These are phyloP conservation scores for Calliopsis andreniformis DNA, from an alignment of 1,140 invertebrate species.

Conservation along the genomic window DNA sequence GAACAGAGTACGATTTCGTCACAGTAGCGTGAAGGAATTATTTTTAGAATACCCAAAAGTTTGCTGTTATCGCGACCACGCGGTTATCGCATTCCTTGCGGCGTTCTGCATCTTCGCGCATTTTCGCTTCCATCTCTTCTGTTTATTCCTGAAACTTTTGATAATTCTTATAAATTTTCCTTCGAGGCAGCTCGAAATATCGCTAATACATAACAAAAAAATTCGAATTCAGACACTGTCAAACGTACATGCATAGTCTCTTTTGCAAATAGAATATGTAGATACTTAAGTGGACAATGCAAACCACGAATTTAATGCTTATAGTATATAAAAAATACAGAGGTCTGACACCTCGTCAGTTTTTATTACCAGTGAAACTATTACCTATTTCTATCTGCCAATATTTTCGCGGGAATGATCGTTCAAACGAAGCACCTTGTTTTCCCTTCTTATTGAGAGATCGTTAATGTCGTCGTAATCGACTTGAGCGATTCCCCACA, in stretches of 20 bases:
- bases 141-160: too few relatives aligned
- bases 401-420: conserved; percentile 9
- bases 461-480: background rate
- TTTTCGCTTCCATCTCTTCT: background rate
- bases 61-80: conserved; percentile 46
- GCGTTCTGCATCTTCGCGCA: conserved; percentile 32
- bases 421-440: background rate
- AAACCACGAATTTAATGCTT: too few relatives aligned
- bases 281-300: too few relatives aligned
- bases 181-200: too few relatives aligned
- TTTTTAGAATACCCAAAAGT: conserved; percentile 54
- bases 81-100: conserved; percentile 41
- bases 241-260: too few relatives aligned
- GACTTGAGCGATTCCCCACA: background rate
- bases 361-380: too few relatives aligned
- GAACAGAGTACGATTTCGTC: conserved; percentile 34
- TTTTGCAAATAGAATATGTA: too few relatives aligned
- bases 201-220: too few relatives aligned
- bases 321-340: too few relatives aligned
- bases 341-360: too few relatives aligned
- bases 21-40: conserved; percentile 22
- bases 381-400: too few relatives aligned
- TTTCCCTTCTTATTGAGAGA: background rate
- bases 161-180: background rate
- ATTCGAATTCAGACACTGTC: too few relatives aligned